Base-by-base conservation (phyloP, 2,797 vertebrate genomes). In the Stomatorhinus walkeri region DNA sequence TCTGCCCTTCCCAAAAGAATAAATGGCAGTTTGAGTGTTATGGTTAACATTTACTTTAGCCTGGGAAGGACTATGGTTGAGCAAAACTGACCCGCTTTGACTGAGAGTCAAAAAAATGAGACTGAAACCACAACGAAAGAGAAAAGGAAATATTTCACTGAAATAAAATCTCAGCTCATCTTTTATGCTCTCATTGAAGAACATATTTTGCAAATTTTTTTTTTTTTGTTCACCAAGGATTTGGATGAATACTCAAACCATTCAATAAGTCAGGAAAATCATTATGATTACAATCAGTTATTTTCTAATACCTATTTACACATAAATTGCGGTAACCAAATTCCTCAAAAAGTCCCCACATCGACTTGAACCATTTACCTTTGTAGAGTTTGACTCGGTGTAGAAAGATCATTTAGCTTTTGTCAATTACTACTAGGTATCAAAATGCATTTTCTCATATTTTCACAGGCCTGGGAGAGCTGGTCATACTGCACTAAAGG, bases 91-190 rank as follows among this genome's bases (percentile, higher is more conserved):
- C 49, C 76, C 19, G 40, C 40, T 46, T 46, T 81, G 76, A 81
- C 76, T 46, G 76, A 46, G 40, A n/a, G 40, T 81, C 36, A 81
- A 81, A 81, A 88, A 89, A 89, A 59, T 72, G 28, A 76, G 32
- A 76, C 5, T 40, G 90, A 92, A 88, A 94, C 68, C 68, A 72
- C 64, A 90, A 91, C 32, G 48, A 49, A 48, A 24, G 3, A 36
- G 14, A 32, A 52, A 59, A 56, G 5, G 52, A 59, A 87, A 54
- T 10, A 59, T 54, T 43, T 46, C 40, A 43, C 28, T 59, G 48
- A 51, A 51, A 28, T 85, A 56, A 43, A 54, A 19, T 87, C 19
- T 19, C 85, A 32, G 51, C 8, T 59, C 52, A 87, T 59, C 32
- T 56, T 87, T 43, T 8, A 43, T 59, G 36, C 4, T 59, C 24